A percentile compares a stretch with the other conserved stretches of the same genome.
Evolutionary conservation across 2,113 vertebrate genomes (phyloP).

Genomic region (Chaetorhynchus papuensis): DNA sequence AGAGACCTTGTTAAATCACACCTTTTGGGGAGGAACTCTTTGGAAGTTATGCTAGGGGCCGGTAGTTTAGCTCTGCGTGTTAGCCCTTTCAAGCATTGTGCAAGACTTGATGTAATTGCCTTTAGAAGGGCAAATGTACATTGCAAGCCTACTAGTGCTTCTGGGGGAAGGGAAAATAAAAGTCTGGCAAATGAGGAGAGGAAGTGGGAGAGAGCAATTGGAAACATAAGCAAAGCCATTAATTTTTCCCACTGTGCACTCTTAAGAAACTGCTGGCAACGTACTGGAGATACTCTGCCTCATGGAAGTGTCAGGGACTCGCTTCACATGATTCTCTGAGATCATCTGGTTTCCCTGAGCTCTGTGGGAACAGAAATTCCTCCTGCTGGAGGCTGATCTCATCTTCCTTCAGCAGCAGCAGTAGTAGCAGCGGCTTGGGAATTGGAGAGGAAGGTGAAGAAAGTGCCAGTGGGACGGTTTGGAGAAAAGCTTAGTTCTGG

Average conservation of each 20-base stretch:
- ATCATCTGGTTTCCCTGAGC: constrained; percentile 62
- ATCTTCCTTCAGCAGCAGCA: constrained; percentile 9
- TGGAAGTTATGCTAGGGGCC: not conserved
- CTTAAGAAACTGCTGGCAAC: constrained; percentile 49
- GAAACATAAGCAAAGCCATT: constrained; percentile 52
- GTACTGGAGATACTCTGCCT: constrained; percentile 39
- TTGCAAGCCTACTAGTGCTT: not conserved
- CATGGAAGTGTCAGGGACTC: constrained; percentile 63
- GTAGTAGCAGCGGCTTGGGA: constrained; percentile 29
- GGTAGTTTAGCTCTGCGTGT: not conserved
- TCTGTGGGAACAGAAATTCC: constrained; percentile 67
- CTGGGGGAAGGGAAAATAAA: not conserved
- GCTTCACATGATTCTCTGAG: constrained; percentile 66
- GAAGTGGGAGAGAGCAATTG: constrained; percentile 64
- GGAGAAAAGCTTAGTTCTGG: not conserved
- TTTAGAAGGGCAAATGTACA: not conserved
- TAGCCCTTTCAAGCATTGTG: not conserved
- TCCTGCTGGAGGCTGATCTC: constrained; percentile 10
- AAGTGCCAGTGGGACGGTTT: not conserved
- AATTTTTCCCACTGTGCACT: constrained; percentile 64
- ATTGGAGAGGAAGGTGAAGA: not conserved
- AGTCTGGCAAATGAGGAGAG: constrained; percentile 43
- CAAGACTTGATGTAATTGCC: not conserved
- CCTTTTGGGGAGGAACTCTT: not conserved
- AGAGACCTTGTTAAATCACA: not conserved